These are phyloP conservation scores for Myrmophylax atrothorax DNA, from an alignment of 2,113 vertebrate genomes.

Conservation along the genomic window DNA sequence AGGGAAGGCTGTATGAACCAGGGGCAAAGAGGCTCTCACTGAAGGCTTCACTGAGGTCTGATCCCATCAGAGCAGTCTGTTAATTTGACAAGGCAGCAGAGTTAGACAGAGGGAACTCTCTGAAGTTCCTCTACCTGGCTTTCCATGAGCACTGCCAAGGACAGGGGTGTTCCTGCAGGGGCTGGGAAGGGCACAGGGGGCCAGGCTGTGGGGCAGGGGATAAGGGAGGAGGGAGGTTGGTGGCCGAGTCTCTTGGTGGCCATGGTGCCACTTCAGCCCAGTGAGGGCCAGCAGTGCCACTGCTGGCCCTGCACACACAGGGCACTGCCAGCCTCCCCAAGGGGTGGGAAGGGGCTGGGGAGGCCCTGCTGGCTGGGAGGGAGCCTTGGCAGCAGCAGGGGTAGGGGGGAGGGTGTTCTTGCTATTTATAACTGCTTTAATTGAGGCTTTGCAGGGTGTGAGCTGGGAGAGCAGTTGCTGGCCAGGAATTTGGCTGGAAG, in stretches of 20 bases:
- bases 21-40: not conserved
- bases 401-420: not conserved
- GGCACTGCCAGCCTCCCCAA: not conserved
- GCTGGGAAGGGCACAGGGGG: not conserved
- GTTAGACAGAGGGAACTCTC: not conserved
- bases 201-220: not conserved
- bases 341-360: not conserved
- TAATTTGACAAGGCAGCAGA: not conserved
- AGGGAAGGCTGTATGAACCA: not conserved
- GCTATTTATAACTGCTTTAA: slow-evolving; percentile 48
- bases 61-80: not conserved
- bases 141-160: not conserved
- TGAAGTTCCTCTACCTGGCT: not conserved
- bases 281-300: accelerated
- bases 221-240: not conserved
- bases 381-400: slow-evolving; percentile 13
- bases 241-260: not conserved
- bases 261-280: not conserved
- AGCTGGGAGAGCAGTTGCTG: not conserved
- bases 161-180: accelerated
- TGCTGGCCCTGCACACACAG: not conserved
- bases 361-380: not conserved
- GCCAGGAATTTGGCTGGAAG: slow-evolving; percentile 28
- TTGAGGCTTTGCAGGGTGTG: not conserved
- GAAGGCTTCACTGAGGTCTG: not conserved